These are phyloP conservation scores for Apotomis capreana DNA, from an alignment of 2,888 invertebrate species.

Conservation along the genomic window DNA sequence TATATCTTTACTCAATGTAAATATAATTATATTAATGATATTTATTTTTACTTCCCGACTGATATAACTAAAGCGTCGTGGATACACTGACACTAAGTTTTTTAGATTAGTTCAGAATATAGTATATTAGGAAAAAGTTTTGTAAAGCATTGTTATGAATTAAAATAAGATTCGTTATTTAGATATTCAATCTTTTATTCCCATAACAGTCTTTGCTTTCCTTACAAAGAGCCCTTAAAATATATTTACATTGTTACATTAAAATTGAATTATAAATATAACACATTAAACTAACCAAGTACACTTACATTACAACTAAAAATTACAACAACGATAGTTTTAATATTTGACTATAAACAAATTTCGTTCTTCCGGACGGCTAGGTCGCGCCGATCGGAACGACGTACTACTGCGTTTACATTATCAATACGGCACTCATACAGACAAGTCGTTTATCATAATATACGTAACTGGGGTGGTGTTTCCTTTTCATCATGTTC, in stretches of 20 bases:
- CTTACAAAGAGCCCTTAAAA: slow-evolving; percentile 60
- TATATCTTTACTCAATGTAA: too few species aligned
- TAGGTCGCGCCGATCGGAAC: not conserved
- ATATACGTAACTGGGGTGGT: not conserved
- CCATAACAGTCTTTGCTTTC: slow-evolving; percentile 80
- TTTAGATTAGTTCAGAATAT: not conserved
- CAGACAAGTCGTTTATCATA: not conserved
- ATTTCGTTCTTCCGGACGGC: not conserved
- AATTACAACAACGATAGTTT: slow-evolving; percentile 14
- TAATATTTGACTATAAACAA: slow-evolving; percentile 13
- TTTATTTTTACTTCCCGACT: too few species aligned
- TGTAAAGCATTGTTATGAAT: slow-evolving; percentile 8
- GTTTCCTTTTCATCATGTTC: not conserved
- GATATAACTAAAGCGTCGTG: not conserved
- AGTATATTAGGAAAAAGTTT: not conserved
- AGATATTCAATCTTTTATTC: slow-evolving; percentile 52
- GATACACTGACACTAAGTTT: not conserved
- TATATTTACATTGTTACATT: slow-evolving; percentile 53
- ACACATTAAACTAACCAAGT: slow-evolving; percentile 10
- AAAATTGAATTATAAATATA: slow-evolving; percentile 29
- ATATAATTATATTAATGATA: too few species aligned
- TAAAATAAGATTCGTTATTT: slow-evolving; percentile 31
- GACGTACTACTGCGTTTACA: not conserved
- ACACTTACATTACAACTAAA: slow-evolving; percentile 14
- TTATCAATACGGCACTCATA: not conserved